phyloP scores from a whole-genome alignment of 2,888 invertebrate genomes.

The Lordiphosa andalusiaca region DNA sequence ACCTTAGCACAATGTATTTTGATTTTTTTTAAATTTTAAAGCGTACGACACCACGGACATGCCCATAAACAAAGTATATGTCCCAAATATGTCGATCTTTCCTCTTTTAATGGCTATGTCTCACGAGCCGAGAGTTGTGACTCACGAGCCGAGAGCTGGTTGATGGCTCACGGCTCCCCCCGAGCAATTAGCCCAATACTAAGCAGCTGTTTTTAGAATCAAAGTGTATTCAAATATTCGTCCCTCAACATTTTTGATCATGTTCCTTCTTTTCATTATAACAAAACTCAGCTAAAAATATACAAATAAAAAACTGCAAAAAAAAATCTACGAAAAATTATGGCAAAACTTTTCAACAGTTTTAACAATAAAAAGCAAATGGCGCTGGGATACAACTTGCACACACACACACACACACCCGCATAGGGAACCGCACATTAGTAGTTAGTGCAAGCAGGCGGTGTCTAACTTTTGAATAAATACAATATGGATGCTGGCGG shows the following conservation, averaged over 20 bases:
- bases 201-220: no score
- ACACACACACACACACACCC: constrained; percentile 6
- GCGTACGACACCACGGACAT: no score
- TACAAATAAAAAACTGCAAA: constrained; percentile 18
- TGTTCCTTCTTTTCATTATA: constrained; percentile 24
- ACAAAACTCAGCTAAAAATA: constrained; percentile 16
- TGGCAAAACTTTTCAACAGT: constrained; percentile 70
- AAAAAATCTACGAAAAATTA: constrained; percentile 34
- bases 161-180: no score
- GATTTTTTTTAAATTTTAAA: no score
- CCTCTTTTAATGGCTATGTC: no score
- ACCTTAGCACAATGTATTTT: no score
- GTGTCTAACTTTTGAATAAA: constrained; percentile 70
- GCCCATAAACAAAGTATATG: no score
- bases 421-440: constrained; percentile 63
- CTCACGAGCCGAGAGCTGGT: no score
- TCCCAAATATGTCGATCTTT: no score
- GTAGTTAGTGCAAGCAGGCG: constrained; percentile 76
- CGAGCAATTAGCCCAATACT: no score
- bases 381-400: constrained; percentile 64
- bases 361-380: constrained; percentile 72
- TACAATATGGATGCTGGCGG: constrained; percentile 53
- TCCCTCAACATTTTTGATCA: background rate
- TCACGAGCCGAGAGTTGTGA: no score
- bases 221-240: constrained; percentile 1